Evolutionary conservation across 2,113 vertebrate species (phyloP), one percentile per base, ranked within the genome.

Genomic region (Ondatra zibethicus): DNA sequence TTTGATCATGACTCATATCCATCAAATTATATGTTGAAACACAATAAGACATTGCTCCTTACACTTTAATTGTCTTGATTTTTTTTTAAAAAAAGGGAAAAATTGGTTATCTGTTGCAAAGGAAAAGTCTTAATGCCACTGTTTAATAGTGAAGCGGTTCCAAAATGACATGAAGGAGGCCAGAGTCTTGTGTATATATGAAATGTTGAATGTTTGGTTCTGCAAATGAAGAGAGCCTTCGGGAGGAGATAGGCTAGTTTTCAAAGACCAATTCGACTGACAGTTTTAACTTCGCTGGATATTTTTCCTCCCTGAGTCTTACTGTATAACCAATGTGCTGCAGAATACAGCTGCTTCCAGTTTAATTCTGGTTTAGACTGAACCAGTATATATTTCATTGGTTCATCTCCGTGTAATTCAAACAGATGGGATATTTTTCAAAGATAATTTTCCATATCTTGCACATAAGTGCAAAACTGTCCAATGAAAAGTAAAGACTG

Each of bases 1-100:
- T 86, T 66, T 89, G 39, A 31, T 42, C 6, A 39, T 94, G 92
- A 92, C 33, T 50, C 89, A 88, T 27, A 17, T 52, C 68, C 90
- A 93, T 86, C 39, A 77, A 73, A 47, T 66, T 77, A 68, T 94
- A 58, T 95, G 36, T 91, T 86, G 27, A 95, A 95, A 90, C 52
- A 52, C 72, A 58, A 45, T 72, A 91, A 93, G 42, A 88, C 63
- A 80, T 95, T 47, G 21, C 33, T 45, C 55, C 42, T 84, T 91
- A 16, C 65, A 93, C 42, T 81, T 96, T 87, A 27, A 80, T 50
- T 88, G 21, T 63, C 7, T 63, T 63, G n/a, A n/a, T n/a, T 66
- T 66, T 33, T 65, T 31, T 92, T 50, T 92, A 77, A 52, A 29
- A 16, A 9, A 13, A 91, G n/a, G 29, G 36, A 72, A 90, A n/a